Evolutionary conservation across 2,888 invertebrate species (phyloP), one percentile per base, ranked within the genome.

Genomic region (Dorcus parallelipipedus): DNA sequence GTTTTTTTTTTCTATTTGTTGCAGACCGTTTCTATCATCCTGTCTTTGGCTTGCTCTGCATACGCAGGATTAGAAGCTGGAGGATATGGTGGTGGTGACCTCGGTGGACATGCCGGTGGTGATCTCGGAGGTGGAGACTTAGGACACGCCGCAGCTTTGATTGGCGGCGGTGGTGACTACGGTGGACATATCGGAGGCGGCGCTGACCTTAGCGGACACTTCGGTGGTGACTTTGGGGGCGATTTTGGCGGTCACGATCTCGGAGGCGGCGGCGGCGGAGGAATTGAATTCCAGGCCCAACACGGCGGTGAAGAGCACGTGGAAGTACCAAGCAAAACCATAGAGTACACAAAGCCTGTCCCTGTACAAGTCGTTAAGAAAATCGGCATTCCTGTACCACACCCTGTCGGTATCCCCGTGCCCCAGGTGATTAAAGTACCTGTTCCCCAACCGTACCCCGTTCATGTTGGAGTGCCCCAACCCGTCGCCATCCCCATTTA

Each of bases 401-500:
- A 59, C 33, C 59, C 59, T 7, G 49, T 59, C 9, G 23, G 10
- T n/a, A 40, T 59, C 9, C 55, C 59, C 9, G 38, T 59, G 14
- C 59, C 59, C 26, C 85, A 86, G 74, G 84, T 86, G 68, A 81
- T 89, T 62, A 87, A 87, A 75, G 82, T 90, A 20, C 86, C 88
- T 56, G 88, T 90, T 49, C 89, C 89, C 1, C 87, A 89, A 59
- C 89, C 90, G 2, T 88, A 88, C 78, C 85, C 89, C 0, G 89
- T 89, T 1, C 88, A 88, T 68, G 84, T 89, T 2, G 74, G 83
- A 0, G 86, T 89, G 42, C 87, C 89, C 57, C 88, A 89, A 69
- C 88, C 88, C 65, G 86, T 90, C 52, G 86, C 86, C 61, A 84
- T 89, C 49, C 88, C 89, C 1, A 86, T 89, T 53, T 89, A 89